A percentile compares a stretch with the other conserved stretches of the same genome.
These are phyloP conservation scores for Lydus trimaculatus DNA, from an alignment of 2,888 invertebrate genomes.

Conservation along the genomic window DNA sequence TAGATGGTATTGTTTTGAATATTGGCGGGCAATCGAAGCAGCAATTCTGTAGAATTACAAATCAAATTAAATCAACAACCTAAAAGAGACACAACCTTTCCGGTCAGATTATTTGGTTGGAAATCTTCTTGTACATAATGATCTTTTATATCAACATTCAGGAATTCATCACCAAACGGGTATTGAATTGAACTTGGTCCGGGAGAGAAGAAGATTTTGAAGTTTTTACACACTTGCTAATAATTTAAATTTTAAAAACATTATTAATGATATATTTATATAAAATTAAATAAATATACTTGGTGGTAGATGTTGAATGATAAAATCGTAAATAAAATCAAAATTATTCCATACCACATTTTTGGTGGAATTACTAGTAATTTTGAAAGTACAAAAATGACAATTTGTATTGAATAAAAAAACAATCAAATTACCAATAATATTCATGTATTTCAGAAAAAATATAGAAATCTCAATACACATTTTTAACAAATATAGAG, in stretches of 20 bases:
- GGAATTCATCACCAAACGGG: conserved; percentile 35
- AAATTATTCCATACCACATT: neutral
- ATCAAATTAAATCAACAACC: neutral
- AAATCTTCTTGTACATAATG: conserved; percentile 17
- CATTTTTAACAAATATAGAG: conserved; percentile 37
- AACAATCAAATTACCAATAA: conserved; percentile 36
- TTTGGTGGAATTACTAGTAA: neutral
- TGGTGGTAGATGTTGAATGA: neutral
- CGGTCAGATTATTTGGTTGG: conserved; percentile 3
- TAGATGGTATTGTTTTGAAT: no score
- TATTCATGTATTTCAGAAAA: conserved; percentile 38
- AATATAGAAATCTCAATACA: conserved; percentile 43
- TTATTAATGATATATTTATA: neutral
- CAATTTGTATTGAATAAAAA: conserved; percentile 10
- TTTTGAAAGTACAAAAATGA: neutral
- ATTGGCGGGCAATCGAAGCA: conserved; percentile 20
- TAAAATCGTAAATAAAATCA: neutral
- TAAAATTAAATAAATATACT: neutral
- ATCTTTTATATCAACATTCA: conserved; percentile 31
- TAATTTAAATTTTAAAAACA: neutral
- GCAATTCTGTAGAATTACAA: conserved; percentile 6
- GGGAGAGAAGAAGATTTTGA: neutral
- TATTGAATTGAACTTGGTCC: conserved; percentile 21
- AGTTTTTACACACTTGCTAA: neutral
- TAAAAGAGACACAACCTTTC: neutral